Evolutionary conservation across 2,797 vertebrate genomes (phyloP).

Genomic region (Rhadinocentrus ornatus): DNA sequence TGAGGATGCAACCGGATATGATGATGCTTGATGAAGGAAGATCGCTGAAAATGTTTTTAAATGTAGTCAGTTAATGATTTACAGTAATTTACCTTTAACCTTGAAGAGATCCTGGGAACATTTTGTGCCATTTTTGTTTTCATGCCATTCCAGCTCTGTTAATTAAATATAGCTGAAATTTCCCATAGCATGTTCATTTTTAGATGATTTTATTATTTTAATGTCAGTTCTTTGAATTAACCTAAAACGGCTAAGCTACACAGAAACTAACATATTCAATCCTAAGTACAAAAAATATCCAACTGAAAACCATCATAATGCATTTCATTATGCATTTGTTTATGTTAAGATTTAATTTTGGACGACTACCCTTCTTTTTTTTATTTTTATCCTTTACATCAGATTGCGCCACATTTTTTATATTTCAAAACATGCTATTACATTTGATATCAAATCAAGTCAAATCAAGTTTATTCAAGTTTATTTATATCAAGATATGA

Average conservation of each 20-base stretch:
- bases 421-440: background rate
- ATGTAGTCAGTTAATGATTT: background rate
- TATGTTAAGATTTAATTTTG: background rate
- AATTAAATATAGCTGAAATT: background rate
- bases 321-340: too few species aligned
- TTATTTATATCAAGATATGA: too few species aligned
- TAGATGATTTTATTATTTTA: too few species aligned
- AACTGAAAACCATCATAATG: background rate
- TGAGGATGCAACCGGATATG: background rate
- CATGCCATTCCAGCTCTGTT: background rate
- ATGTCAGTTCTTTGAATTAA: too few species aligned
- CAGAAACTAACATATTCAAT: background rate
- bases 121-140: too few species aligned
- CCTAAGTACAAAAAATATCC: background rate
- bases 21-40: background rate
- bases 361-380: background rate
- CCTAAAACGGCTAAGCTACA: background rate
- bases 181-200: background rate
- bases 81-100: background rate
- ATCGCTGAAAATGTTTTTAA: background rate
- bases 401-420: background rate
- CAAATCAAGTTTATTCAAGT: too few species aligned
- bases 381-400: background rate
- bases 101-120: background rate
- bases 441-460: too few species aligned